These are phyloP conservation scores for Montipora capitata DNA, from an alignment of 92 coral and sea anemone genomes.

Conservation along the genomic window DNA sequence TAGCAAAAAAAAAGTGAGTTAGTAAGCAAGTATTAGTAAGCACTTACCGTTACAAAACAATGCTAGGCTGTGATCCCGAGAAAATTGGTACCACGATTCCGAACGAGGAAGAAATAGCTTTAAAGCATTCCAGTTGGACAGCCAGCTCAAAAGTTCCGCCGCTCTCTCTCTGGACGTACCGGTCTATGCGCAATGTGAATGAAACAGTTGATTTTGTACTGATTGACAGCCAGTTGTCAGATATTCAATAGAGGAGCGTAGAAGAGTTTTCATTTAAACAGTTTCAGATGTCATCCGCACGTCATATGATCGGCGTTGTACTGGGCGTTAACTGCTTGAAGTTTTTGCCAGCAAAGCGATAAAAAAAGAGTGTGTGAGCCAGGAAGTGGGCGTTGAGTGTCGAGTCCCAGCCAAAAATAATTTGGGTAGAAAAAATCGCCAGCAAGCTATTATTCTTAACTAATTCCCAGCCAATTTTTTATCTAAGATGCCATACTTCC, in stretches of 20 bases:
- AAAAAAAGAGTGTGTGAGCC: conserved; percentile 6
- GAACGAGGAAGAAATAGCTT: too few relatives aligned
- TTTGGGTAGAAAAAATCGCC: too few relatives aligned
- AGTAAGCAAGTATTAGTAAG: conserved; percentile 18
- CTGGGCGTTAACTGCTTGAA: too few relatives aligned
- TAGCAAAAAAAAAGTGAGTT: conserved; percentile 18
- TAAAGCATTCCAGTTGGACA: conserved; percentile 22
- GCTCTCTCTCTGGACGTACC: conserved; percentile 20
- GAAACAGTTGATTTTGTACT: conserved; percentile 13
- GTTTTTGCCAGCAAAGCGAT: not conserved
- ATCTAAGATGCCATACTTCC: too few relatives aligned
- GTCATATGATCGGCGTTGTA: conserved; percentile 26
- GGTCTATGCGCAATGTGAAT: too few relatives aligned
- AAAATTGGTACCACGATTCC: conserved; percentile 8
- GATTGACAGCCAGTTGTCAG: conserved; percentile 26
- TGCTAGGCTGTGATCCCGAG: conserved; percentile 13
- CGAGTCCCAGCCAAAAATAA: too few relatives aligned
- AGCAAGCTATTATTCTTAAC: too few relatives aligned
- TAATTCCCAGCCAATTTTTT: too few relatives aligned
- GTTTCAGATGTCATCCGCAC: conserved; percentile 21
- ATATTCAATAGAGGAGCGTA: conserved; percentile 16
- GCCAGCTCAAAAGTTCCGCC: conserved; percentile 16
- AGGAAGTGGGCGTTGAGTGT: conserved; percentile 26
- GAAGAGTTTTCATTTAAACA: conserved; percentile 22
- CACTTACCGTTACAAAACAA: conserved; percentile 21